Evolutionary conservation across 2,888 invertebrate genomes (phyloP).

Genomic region (Mechanitis messenoides): DNA sequence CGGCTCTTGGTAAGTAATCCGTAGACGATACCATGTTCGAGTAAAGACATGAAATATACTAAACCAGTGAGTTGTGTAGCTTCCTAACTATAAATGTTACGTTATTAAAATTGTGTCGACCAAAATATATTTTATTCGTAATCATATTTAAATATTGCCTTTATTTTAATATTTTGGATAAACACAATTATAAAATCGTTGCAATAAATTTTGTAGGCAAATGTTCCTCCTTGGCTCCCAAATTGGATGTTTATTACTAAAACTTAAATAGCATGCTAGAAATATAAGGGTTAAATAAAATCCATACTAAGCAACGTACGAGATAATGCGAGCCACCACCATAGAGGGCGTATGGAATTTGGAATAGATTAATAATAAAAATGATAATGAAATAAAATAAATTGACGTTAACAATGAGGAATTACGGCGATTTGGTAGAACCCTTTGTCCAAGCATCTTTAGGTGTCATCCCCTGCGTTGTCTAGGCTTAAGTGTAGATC

Average conservation of each 20-base stretch:
- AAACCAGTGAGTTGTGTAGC: conserved; percentile 54
- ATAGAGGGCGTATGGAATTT: conserved; percentile 56
- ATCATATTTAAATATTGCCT: neutral
- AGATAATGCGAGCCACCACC: conserved; percentile 56
- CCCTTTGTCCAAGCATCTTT: conserved; percentile 45
- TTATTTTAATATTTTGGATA: conserved; percentile 17
- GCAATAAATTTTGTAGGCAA: conserved; percentile 36
- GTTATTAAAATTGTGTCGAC: conserved; percentile 53
- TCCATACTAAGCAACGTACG: conserved; percentile 36
- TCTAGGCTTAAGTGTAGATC: conserved; percentile 54
- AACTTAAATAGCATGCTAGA: conserved; percentile 60
- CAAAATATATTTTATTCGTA: neutral
- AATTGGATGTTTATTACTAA: conserved; percentile 48
- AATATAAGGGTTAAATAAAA: conserved; percentile 22
- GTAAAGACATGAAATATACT: conserved; percentile 38
- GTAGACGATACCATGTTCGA: conserved; percentile 44
- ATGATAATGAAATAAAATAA: conserved; percentile 33
- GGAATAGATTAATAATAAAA: conserved; percentile 38
- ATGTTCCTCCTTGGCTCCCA: conserved; percentile 64
- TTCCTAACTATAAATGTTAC: conserved; percentile 45
- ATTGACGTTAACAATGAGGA: conserved; percentile 32
- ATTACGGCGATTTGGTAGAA: conserved; percentile 34
- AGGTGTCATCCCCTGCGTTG: conserved; percentile 57
- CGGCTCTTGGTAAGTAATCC: conserved; percentile 60
- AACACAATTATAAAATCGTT: conserved; percentile 49